A percentile compares a stretch with the other conserved stretches of the same genome.
phyloP scores from a whole-genome alignment of 1,140 invertebrate species.

The Diprion similis region DNA sequence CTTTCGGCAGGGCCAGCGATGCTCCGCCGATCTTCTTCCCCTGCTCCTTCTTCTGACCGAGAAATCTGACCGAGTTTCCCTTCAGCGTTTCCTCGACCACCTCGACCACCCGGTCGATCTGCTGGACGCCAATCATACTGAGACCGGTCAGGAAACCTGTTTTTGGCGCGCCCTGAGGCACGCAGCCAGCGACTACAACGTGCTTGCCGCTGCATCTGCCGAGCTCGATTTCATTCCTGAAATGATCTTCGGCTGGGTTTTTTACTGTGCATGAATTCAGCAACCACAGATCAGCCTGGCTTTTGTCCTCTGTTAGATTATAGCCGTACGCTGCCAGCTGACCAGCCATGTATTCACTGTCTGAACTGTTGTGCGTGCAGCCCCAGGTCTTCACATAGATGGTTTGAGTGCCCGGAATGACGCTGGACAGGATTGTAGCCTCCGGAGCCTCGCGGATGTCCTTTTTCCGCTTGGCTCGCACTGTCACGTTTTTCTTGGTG shows the following conservation, averaged over 20 bases:
- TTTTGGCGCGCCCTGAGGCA: conserved; percentile 88
- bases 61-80: conserved; percentile 84
- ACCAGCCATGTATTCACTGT: conserved; percentile 98
- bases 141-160: conserved; percentile 79
- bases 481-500: conserved; percentile 70
- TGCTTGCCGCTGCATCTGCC: conserved; percentile 80
- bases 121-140: conserved; percentile 95
- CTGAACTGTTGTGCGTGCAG: conserved; percentile 95
- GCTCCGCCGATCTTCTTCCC: conserved; percentile 89
- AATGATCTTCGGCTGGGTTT: conserved; percentile 95
- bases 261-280: conserved; percentile 98
- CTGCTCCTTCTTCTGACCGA: conserved; percentile 82
- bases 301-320: conserved; percentile 81
- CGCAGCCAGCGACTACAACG: conserved; percentile 93
- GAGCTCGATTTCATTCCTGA: conserved; percentile 89
- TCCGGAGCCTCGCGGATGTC: conserved; percentile 34
- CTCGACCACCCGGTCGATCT: conserved; percentile 97
- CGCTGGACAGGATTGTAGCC: conserved; percentile 62
- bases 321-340: conserved; percentile 89
- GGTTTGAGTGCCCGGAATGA: conserved; percentile 88
- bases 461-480: conserved; percentile 64
- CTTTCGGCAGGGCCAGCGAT: conserved; percentile 87
- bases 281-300: conserved; percentile 90
- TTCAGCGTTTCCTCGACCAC: conserved; percentile 98
- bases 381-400: conserved; percentile 98